Evolutionary conservation across 2,888 invertebrate species (phyloP).

Genomic region (Lepetodrilus schrolli): DNA sequence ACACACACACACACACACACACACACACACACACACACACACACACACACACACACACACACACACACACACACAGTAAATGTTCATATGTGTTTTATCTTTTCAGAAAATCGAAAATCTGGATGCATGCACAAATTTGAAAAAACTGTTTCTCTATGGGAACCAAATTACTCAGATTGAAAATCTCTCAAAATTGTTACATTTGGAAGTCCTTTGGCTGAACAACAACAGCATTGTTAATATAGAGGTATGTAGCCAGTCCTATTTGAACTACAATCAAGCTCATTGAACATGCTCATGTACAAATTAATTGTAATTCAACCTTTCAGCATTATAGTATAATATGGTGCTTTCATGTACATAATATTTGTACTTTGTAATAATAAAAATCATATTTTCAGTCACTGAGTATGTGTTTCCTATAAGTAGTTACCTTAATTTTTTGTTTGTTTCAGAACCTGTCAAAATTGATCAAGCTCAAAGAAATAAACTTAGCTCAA

Average conservation of each 20-base stretch:
- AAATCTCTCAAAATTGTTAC: slow-evolving; percentile 64
- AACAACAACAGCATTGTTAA: slow-evolving; percentile 69
- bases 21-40: too few species aligned
- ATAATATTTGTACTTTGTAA: too few species aligned
- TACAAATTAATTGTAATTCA: too few species aligned
- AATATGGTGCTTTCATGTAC: too few species aligned
- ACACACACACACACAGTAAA: too few species aligned
- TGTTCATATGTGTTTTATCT: too few species aligned
- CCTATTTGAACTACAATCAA: too few species aligned
- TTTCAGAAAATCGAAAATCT: slow-evolving; percentile 72
- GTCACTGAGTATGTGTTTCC: not conserved
- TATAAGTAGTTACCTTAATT: not conserved
- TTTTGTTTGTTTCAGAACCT: slow-evolving; percentile 64
- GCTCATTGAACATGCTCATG: too few species aligned
- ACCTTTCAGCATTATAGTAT: too few species aligned
- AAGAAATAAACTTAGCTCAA: slow-evolving; percentile 72
- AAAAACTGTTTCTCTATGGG: slow-evolving; percentile 71
- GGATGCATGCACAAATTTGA: slow-evolving; percentile 56
- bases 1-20: too few species aligned
- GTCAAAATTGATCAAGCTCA: slow-evolving; percentile 59
- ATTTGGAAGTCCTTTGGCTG: slow-evolving; percentile 71
- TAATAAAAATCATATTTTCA: not conserved
- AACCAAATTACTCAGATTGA: slow-evolving; percentile 71
- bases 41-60: too few species aligned
- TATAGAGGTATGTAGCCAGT: slow-evolving; percentile 73